Evolutionary conservation across 2,113 vertebrate species (phyloP).

Genomic region (Notarius lentiginosus): DNA sequence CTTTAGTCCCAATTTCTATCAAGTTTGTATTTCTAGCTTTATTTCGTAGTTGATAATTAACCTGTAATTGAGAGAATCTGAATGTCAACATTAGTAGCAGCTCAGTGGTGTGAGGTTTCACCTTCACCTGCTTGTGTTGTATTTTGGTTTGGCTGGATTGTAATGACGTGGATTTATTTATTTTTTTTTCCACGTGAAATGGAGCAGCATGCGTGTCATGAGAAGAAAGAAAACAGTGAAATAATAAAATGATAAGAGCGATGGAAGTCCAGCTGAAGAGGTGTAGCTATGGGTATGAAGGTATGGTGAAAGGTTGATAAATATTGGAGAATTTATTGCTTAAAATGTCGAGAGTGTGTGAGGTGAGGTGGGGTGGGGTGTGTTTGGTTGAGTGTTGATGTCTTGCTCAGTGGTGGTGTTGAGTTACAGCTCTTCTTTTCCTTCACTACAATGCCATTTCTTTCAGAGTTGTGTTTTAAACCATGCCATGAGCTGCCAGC

Average conservation of each 20-base stretch:
- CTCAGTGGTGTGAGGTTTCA: background rate
- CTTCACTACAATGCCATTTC: conserved; percentile 63
- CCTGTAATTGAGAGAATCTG: background rate
- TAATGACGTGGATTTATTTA: background rate
- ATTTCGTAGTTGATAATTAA: background rate
- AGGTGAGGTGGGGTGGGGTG: background rate
- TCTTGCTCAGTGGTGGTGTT: background rate
- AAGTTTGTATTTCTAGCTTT: background rate
- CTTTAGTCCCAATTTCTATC: no score
- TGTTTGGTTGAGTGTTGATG: background rate
- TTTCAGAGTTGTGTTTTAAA: conserved; percentile 47
- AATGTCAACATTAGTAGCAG: background rate
- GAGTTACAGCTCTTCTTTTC: conserved; percentile 3
- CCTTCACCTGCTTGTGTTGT: background rate
- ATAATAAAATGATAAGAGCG: background rate
- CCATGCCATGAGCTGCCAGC: background rate
- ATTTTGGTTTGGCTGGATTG: background rate
- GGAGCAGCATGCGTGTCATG: background rate
- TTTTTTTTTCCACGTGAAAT: background rate
- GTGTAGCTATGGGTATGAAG: background rate
- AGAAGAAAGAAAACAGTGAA: background rate
- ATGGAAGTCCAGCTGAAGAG: background rate
- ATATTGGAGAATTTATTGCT: background rate
- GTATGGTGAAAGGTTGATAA: background rate
- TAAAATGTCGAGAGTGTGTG: background rate